These are phyloP conservation scores for Amphiprion ocellaris DNA, from an alignment of 2,113 vertebrate genomes.

Conservation along the genomic window DNA sequence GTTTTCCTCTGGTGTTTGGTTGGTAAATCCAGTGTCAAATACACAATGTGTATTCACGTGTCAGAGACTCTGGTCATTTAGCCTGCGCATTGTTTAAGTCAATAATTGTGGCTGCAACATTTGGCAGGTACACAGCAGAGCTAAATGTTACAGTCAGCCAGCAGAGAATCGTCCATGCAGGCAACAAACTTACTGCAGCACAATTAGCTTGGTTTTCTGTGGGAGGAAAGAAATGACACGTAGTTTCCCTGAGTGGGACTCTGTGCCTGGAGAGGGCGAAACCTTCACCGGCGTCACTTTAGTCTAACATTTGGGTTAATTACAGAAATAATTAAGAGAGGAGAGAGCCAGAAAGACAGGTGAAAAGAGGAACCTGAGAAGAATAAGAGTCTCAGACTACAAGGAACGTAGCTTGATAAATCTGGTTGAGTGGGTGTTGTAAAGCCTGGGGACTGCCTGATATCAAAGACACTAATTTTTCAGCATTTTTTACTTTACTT, in stretches of 20 bases:
- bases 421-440: neutral
- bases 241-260: conserved; percentile 26
- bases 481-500: neutral
- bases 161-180: neutral
- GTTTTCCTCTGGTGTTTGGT: conserved; percentile 21
- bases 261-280: conserved; percentile 18
- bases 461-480: neutral
- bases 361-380: neutral
- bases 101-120: conserved; percentile 1
- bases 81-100: neutral
- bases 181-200: conserved; percentile 2
- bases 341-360: neutral
- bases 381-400: neutral
- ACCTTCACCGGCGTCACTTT: conserved; percentile 29
- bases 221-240: conserved; percentile 12
- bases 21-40: conserved; percentile 14
- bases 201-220: conserved; percentile 39
- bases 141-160: neutral
- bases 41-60: conserved; percentile 5
- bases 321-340: conserved; percentile 10
- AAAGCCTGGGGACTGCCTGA: neutral
- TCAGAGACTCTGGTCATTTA: conserved; percentile 12
- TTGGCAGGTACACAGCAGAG: neutral
- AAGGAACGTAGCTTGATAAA: neutral
- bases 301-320: conserved; percentile 37